phyloP scores from a whole-genome alignment of 2,888 invertebrate genomes.

The Bimastos eiseni region DNA sequence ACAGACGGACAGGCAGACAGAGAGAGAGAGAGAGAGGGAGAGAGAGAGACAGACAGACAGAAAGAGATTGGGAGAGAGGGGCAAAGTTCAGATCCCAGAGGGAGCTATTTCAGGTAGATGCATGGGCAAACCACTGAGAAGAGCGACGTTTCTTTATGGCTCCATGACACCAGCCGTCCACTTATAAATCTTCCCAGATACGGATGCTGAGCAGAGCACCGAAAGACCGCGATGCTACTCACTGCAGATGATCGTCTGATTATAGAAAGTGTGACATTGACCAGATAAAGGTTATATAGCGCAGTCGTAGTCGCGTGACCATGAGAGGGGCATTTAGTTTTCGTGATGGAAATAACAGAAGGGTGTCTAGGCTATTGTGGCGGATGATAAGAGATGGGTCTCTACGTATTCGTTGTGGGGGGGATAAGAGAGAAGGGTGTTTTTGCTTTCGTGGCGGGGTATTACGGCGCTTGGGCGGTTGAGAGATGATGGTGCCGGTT shows the following conservation, averaged over 20 bases:
- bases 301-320: background rate
- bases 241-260: background rate
- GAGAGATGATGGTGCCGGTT: background rate
- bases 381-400: too few relatives aligned
- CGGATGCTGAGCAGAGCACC: background rate
- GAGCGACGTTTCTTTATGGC: background rate
- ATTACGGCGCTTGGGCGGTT: background rate
- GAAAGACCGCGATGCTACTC: background rate
- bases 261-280: background rate
- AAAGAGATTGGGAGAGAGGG: too few relatives aligned
- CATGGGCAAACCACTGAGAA: too few relatives aligned
- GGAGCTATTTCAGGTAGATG: too few relatives aligned
- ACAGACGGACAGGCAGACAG: too few relatives aligned
- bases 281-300: background rate
- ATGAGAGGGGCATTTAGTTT: background rate
- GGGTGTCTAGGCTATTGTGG: too few relatives aligned
- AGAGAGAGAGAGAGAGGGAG: too few relatives aligned
- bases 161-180: background rate
- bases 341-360: too few relatives aligned
- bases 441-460: background rate
- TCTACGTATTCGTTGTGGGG: too few relatives aligned
- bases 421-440: background rate
- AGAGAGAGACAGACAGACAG: too few relatives aligned
- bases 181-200: conserved; percentile 9
- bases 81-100: too few relatives aligned